A percentile compares a stretch with the other conserved stretches of the same genome.
Conservation (phyloP, 2,888 invertebrate species). For the Drosophila pegasa region DNA sequence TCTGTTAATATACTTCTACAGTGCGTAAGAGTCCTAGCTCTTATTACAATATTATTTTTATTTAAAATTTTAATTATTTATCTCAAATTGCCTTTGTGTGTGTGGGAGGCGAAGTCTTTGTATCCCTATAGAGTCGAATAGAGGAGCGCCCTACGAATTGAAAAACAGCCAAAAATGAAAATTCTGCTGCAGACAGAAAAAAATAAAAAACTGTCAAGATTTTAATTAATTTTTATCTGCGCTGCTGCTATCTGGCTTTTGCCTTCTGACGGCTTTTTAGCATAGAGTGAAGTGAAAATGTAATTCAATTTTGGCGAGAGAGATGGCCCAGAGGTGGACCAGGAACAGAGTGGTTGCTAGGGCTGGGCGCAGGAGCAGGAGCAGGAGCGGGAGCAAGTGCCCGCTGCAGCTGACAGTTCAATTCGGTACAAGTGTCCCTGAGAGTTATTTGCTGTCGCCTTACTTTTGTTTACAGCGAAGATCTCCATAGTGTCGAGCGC, state of each 20-base stretch:
- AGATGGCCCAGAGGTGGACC: slow-evolving; percentile 12
- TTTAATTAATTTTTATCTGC: slow-evolving; percentile 73
- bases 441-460: slow-evolving; percentile 73
- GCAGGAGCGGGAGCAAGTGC: not conserved
- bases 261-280: slow-evolving; percentile 59
- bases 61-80: not conserved
- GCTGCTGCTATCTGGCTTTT: slow-evolving; percentile 34
- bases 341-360: not conserved
- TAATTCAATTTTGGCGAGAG: slow-evolving; percentile 73
- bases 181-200: slow-evolving; percentile 28
- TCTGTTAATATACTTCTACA: too few species aligned
- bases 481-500: slow-evolving; percentile 26
- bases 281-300: slow-evolving; percentile 71
- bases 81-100: not conserved
- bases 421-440: slow-evolving; percentile 71
- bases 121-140: not conserved
- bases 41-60: not conserved
- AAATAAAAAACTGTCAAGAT: slow-evolving; percentile 18
- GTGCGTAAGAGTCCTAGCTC: not conserved
- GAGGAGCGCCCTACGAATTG: not conserved
- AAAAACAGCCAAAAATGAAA: slow-evolving; percentile 16
- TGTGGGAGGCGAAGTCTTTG: not conserved
- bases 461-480: slow-evolving; percentile 68
- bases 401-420: slow-evolving; percentile 76
- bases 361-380: not conserved